Conservation (phyloP, 2,113 vertebrate species). For the Lepus americanus region DNA sequence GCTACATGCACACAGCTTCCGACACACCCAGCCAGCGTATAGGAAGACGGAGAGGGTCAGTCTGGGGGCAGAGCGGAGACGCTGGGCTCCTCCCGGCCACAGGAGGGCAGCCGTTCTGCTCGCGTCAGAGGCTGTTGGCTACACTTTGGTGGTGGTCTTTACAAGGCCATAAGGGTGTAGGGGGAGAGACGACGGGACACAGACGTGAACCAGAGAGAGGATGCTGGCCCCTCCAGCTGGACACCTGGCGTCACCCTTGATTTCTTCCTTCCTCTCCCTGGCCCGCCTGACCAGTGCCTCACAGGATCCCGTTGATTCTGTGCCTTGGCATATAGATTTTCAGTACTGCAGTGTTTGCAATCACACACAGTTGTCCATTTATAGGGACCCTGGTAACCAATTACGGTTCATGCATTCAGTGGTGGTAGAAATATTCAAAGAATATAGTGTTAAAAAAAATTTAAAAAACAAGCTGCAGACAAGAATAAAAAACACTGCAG, state of each 20-base stretch:
- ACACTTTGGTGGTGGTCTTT: background rate
- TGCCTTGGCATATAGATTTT: background rate
- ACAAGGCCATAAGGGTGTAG: background rate
- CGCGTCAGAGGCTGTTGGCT: rapidly evolving
- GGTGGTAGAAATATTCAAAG: background rate
- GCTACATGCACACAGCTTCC: background rate
- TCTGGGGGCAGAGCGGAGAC: too few species aligned
- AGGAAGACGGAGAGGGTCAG: too few species aligned
- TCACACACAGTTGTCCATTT: background rate
- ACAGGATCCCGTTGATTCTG: background rate
- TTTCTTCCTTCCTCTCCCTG: background rate
- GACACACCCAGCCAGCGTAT: background rate
- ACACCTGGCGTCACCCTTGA: background rate
- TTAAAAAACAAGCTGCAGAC: background rate
- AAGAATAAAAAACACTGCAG: background rate
- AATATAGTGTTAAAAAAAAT: background rate
- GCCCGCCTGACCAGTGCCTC: background rate
- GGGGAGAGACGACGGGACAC: background rate
- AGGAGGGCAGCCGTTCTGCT: background rate
- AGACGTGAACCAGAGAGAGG: background rate
- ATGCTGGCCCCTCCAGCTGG: background rate
- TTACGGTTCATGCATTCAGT: background rate
- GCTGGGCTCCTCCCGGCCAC: rapidly evolving
- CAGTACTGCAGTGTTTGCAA: background rate
- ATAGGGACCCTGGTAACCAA: background rate